Percentiles rank a stretch among this genome's conserved stretches.
These are phyloP conservation scores for Carcinoscorpius rotundicauda DNA, from an alignment of 1,140 invertebrate genomes.

Conservation along the genomic window DNA sequence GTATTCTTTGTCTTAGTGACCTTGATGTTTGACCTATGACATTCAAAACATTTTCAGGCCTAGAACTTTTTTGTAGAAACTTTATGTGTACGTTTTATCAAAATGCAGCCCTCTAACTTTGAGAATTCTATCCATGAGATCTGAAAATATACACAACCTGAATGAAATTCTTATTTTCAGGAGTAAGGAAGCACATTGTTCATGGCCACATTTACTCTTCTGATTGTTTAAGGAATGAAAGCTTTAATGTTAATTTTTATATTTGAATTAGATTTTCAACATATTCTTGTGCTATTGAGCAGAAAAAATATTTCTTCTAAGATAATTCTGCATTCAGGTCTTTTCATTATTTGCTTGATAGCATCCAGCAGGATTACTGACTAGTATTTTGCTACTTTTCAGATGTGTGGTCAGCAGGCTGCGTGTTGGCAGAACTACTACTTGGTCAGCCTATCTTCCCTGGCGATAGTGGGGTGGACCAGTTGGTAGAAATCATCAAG, in stretches of 20 bases:
- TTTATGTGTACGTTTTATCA: no score
- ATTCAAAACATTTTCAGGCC: no score
- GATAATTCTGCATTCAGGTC: no score
- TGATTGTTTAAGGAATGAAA: conserved; percentile 99
- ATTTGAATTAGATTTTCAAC: neutral
- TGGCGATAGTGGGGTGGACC: conserved; percentile 96
- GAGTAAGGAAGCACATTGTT: neutral
- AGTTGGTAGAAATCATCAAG: conserved; percentile 99
- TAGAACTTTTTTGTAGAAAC: no score
- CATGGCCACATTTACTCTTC: conserved; percentile 92
- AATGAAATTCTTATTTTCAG: no score
- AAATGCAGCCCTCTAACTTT: no score
- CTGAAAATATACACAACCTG: no score
- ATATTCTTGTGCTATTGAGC: neutral
- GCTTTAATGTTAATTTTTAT: no score
- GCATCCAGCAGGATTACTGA: neutral
- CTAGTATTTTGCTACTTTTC: conserved; percentile 16
- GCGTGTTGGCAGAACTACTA: conserved; percentile 90
- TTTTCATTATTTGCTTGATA: neutral
- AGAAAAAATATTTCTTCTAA: conserved; percentile 13
- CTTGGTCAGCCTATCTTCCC: conserved; percentile 98
- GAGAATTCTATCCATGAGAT: no score
- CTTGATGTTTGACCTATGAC: no score
- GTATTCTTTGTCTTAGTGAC: no score
- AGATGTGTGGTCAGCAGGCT: conserved; percentile 99